These are phyloP conservation scores for Drosophila hydei DNA, from an alignment of 1,140 invertebrate genomes.

Conservation along the genomic window DNA sequence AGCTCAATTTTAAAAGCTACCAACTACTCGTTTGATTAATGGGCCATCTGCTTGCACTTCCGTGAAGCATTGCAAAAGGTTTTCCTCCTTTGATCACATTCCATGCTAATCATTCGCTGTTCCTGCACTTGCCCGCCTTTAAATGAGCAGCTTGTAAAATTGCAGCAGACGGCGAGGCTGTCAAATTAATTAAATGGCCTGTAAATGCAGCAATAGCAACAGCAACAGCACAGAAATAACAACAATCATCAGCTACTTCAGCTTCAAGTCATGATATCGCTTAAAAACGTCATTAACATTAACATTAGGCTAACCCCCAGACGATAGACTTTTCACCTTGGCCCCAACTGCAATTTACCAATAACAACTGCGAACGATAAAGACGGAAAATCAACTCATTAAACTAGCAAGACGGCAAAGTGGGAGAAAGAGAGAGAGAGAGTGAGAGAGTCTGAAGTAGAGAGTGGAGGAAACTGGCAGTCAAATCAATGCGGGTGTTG, in stretches of 20 bases:
- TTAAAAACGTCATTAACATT: conserved; percentile 75
- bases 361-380: conserved; percentile 49
- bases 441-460: background rate
- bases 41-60: no score
- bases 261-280: conserved; percentile 60
- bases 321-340: conserved; percentile 72
- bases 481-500: conserved; percentile 73
- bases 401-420: conserved; percentile 26
- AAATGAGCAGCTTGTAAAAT: conserved; percentile 37
- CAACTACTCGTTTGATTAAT: no score
- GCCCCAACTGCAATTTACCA: conserved; percentile 50
- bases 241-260: conserved; percentile 32
- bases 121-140: conserved; percentile 39
- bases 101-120: conserved; percentile 27
- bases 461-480: conserved; percentile 16
- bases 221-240: conserved; percentile 24
- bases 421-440: background rate
- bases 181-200: conserved; percentile 56
- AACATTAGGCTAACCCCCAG: conserved; percentile 67
- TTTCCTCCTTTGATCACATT: background rate
- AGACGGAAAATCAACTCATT: conserved; percentile 55
- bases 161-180: conserved; percentile 16
- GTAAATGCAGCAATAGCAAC: conserved; percentile 31
- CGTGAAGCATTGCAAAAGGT: no score
- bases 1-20: background rate